Evolutionary conservation across 2,888 invertebrate species (phyloP).

Genomic region (Agrypnus murinus): DNA sequence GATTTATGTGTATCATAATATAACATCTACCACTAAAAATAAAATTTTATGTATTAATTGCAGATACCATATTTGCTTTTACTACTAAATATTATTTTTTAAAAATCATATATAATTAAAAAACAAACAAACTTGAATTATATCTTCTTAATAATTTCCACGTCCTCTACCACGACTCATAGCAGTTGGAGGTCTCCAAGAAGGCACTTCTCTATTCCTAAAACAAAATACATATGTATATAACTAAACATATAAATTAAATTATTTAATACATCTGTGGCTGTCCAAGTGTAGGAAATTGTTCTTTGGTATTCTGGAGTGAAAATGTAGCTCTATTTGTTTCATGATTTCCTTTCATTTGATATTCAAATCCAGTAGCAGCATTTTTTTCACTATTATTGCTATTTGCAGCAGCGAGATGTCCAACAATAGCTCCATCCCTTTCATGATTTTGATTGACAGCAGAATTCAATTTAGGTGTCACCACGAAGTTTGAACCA

Average conservation of each 20-base stretch:
- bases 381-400: background rate
- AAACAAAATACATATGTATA: background rate
- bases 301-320: background rate
- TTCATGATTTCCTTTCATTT: background rate
- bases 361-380: background rate
- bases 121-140: too few species aligned
- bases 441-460: too few species aligned
- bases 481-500: background rate
- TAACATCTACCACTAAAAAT: too few species aligned
- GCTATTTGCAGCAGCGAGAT: background rate
- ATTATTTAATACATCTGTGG: background rate
- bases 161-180: conserved; percentile 2
- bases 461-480: background rate
- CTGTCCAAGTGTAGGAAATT: background rate
- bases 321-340: background rate
- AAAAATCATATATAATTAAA: too few species aligned
- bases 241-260: background rate
- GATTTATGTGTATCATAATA: too few species aligned
- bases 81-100: too few species aligned
- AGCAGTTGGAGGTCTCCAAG: background rate
- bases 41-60: too few species aligned
- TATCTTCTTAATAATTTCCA: too few species aligned
- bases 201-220: background rate
- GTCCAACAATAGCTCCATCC: background rate
- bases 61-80: too few species aligned